Conservation (phyloP, 2,797 vertebrate genomes). For the Acanthiza pusilla region DNA sequence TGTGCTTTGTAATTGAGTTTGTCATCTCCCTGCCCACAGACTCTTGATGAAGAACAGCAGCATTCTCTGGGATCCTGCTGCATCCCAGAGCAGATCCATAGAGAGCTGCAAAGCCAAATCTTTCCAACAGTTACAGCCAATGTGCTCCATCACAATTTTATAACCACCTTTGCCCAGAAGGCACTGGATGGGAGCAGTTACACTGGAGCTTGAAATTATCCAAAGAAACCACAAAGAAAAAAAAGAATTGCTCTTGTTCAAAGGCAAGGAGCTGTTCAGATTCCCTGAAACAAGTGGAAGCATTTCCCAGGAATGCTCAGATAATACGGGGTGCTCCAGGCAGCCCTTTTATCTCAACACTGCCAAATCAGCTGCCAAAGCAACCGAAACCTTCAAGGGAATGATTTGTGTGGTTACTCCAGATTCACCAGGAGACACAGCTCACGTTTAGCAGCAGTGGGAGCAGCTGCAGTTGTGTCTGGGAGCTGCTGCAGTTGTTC, state of each 20-base stretch:
- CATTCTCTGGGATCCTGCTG: neutral
- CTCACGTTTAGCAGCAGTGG: neutral
- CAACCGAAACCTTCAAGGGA: neutral
- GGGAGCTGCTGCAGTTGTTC: neutral
- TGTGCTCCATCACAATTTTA: neutral
- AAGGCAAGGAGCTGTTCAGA: slow-evolving; percentile 27
- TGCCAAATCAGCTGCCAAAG: neutral
- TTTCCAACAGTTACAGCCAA: neutral
- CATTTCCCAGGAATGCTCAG: slow-evolving; percentile 13
- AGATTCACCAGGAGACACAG: neutral
- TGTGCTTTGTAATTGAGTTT: neutral
- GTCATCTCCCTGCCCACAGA: neutral
- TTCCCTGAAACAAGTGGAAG: slow-evolving; percentile 30
- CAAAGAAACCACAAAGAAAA: neutral
- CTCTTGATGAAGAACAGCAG: neutral
- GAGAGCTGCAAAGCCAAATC: neutral
- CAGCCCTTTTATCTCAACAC: slow-evolving; percentile 46
- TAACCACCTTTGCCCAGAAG: neutral
- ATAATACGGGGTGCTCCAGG: slow-evolving; percentile 13
- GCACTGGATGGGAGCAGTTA: neutral
- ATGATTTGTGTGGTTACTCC: neutral
- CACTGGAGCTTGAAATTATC: neutral
- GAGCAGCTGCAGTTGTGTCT: neutral
- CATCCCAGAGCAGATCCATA: neutral
- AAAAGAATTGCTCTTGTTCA: neutral